Evolutionary conservation across 2,113 vertebrate genomes (phyloP).

Genomic region (Percopsis transmontana): DNA sequence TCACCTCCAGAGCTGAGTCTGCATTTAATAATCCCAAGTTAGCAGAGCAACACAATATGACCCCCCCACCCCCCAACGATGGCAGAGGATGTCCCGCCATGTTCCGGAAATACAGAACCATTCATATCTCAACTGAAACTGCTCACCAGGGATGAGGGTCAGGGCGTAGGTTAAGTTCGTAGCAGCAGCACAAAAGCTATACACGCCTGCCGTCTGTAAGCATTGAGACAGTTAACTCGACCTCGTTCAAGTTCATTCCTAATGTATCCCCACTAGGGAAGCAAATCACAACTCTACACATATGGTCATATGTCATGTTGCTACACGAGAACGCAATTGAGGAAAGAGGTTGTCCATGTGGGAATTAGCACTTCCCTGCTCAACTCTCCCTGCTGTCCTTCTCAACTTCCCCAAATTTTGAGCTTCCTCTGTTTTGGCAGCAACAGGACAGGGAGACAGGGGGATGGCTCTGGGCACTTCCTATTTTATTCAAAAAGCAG

Average conservation of each 20-base stretch:
- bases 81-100: constrained; percentile 49
- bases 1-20: constrained; percentile 42
- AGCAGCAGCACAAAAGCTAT: constrained; percentile 40
- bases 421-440: constrained; percentile 45
- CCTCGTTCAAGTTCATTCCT: constrained; percentile 45
- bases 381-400: constrained; percentile 1
- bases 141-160: constrained; percentile 33
- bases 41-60: constrained; percentile 19
- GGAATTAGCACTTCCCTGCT: constrained; percentile 30
- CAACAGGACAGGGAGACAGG: constrained; percentile 27
- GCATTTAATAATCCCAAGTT: constrained; percentile 41
- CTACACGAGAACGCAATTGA: constrained; percentile 23
- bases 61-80: neutral
- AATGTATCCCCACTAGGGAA: constrained; percentile 13
- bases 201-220: constrained; percentile 20
- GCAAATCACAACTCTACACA: constrained; percentile 41
- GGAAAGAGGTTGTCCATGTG: constrained; percentile 18
- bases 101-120: constrained; percentile 40
- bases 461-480: constrained; percentile 47
- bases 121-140: constrained; percentile 39
- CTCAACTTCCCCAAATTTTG: constrained; percentile 7
- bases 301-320: constrained; percentile 28
- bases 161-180: constrained; percentile 51
- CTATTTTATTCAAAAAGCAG: constrained; percentile 58
- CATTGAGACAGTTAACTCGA: constrained; percentile 25